These are phyloP conservation scores for Hirtodrosophila confusa DNA, from an alignment of 2,888 invertebrate species.

Conservation along the genomic window DNA sequence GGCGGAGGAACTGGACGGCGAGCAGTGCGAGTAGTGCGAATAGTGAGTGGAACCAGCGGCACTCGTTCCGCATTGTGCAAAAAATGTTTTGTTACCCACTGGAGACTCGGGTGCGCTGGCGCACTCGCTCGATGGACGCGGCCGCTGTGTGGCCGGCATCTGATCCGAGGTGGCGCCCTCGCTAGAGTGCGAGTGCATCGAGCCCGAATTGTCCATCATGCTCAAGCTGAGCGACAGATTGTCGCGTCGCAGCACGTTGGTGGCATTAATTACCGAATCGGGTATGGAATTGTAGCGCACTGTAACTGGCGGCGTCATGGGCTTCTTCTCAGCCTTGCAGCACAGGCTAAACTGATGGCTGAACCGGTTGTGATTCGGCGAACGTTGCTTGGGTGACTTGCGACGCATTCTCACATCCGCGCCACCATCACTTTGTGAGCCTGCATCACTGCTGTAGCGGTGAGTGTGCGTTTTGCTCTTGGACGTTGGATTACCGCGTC, in stretches of 20 bases:
- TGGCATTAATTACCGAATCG: constrained; percentile 59
- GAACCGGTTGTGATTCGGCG: constrained; percentile 83
- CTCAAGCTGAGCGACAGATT: constrained; percentile 79
- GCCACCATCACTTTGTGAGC: constrained; percentile 80
- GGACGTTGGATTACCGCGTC: constrained; percentile 71
- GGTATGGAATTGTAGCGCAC: constrained; percentile 83
- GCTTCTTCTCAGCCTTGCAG: constrained; percentile 83
- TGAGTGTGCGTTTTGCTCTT: constrained; percentile 72
- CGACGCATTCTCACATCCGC: constrained; percentile 72
- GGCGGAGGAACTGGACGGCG: constrained; percentile 80
- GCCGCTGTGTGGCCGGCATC: constrained; percentile 47
- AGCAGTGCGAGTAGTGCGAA: constrained; percentile 63
- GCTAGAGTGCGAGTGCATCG: constrained; percentile 72
- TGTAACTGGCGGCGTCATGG: constrained; percentile 82
- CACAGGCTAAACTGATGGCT: constrained; percentile 84
- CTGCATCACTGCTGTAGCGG: constrained; percentile 76
- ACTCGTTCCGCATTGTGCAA: constrained; percentile 51
- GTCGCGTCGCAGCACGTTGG: constrained; percentile 66
- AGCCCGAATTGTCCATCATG: constrained; percentile 74
- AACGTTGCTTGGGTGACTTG: constrained; percentile 78
- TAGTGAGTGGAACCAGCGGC: constrained; percentile 38
- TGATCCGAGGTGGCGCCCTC: constrained; percentile 63
- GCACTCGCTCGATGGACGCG: constrained; percentile 76
- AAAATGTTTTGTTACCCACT: constrained; percentile 77
- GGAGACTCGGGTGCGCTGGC: constrained; percentile 84